Base-by-base conservation (phyloP, 2,797 vertebrate genomes). In the Corythornis leucogaster region DNA sequence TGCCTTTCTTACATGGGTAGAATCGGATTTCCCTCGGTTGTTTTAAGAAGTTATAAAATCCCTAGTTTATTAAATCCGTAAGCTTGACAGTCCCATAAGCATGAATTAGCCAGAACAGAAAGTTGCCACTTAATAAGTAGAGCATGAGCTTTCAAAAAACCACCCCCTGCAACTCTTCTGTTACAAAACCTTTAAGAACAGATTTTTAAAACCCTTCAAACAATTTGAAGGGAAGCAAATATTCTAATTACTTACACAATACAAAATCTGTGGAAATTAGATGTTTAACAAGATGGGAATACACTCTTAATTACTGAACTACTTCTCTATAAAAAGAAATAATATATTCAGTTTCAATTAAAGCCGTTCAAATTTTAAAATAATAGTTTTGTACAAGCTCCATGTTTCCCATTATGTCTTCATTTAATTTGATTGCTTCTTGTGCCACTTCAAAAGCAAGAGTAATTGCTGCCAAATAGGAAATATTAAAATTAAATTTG, bases 401-500 rank as follows among this genome's bases (percentile, higher is more conserved):
- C 91, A 96, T 85, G 73, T 94, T 94, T 95, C 96, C 96, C 89
- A 96, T 93, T 97, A 96, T 96, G 95, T 96, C 96, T 97, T 96
- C 93, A 97, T 97, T 97, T 97, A 97, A 97, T 97, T 96, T 97
- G 97, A 97, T 96, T 97, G 96, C 89, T 96, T 96, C 95, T 94
- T 96, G 90, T 93, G 95, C 95, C 95, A 97, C 97, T 98, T 98
- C 97, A 98, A 98, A 98, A 97, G 96, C 92, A 83, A 94, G 69
- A 87, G 85, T 96, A 98, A 98, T 96, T 98, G 96, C 95, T 97
- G 95, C 96, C 96, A 97, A 97, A 96, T 97, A 98, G 97, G 97
- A 98, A 98, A 97, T 97, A 98, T 97, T 97, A 97, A 97, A 97
- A 97, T 97, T 97, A 97, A 97, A 98, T 97, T 95, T 97, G 97